Percentiles rank a stretch among this genome's conserved stretches.
Evolutionary conservation across 2,888 invertebrate species (phyloP).

Genomic region (Drosophila kanekoi): DNA sequence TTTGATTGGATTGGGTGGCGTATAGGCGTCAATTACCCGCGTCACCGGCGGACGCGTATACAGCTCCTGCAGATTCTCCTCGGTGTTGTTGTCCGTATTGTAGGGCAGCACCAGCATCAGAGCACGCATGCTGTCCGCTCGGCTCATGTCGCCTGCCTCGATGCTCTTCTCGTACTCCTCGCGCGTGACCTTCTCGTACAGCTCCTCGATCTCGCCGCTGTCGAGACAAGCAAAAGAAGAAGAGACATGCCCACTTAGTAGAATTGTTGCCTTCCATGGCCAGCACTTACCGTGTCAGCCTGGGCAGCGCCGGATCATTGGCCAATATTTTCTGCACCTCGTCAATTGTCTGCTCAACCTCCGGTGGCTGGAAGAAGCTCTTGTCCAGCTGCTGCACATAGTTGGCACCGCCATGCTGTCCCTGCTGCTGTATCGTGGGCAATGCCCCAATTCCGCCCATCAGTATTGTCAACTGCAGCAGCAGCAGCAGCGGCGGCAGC

Average conservation of each 20-base stretch:
- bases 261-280: not conserved
- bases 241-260: not conserved
- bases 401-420: slow-evolving; percentile 29
- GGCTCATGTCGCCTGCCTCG: slow-evolving; percentile 82
- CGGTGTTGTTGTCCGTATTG: slow-evolving; percentile 84
- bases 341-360: slow-evolving; percentile 83
- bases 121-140: slow-evolving; percentile 85
- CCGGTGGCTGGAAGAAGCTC: slow-evolving; percentile 71
- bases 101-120: slow-evolving; percentile 85
- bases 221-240: not conserved
- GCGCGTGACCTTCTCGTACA: slow-evolving; percentile 85
- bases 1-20: slow-evolving; percentile 80
- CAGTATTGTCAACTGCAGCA: slow-evolving; percentile 32
- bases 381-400: slow-evolving; percentile 74
- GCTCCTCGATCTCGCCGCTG: slow-evolving; percentile 85
- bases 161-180: slow-evolving; percentile 85
- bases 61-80: slow-evolving; percentile 84
- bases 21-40: slow-evolving; percentile 82
- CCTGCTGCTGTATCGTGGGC: slow-evolving; percentile 65
- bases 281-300: slow-evolving; percentile 82
- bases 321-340: slow-evolving; percentile 84
- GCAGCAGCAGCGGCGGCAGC: slow-evolving; percentile 26
- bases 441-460: slow-evolving; percentile 28
- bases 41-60: slow-evolving; percentile 84
- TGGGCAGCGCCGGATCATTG: slow-evolving; percentile 83